Evolutionary conservation across 1,140 invertebrate species (phyloP).

Genomic region (Aleiodes sp.): DNA sequence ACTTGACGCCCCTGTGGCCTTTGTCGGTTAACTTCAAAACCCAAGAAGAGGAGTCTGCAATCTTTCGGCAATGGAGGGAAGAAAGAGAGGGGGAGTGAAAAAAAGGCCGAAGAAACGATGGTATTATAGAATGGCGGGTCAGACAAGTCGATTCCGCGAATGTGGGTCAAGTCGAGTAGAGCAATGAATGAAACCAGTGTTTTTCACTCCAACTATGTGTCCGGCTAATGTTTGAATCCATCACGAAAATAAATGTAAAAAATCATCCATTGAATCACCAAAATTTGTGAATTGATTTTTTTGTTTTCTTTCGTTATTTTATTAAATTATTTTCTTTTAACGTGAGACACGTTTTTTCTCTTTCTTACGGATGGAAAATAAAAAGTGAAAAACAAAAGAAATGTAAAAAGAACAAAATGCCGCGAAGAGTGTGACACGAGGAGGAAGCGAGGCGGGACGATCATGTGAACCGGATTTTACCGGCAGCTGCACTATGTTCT

Average conservation of each 20-base stretch:
- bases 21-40: constrained; percentile 38
- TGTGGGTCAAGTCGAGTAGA: constrained; percentile 44
- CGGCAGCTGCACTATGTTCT: constrained; percentile 32
- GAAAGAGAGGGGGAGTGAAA: neutral
- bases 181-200: constrained; percentile 50
- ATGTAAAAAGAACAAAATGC: constrained; percentile 6
- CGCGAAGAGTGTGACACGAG: constrained; percentile 12
- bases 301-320: neutral
- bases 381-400: neutral
- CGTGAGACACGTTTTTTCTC: neutral
- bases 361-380: neutral
- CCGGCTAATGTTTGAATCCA: constrained; percentile 11
- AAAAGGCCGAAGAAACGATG: neutral
- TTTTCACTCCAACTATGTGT: constrained; percentile 28
- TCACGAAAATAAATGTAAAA: neutral
- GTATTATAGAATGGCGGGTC: neutral
- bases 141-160: constrained; percentile 46
- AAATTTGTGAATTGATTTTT: constrained; percentile 10
- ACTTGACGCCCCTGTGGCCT: constrained; percentile 19
- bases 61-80: constrained; percentile 21
- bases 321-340: too few species aligned
- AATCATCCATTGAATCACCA: neutral
- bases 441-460: constrained; percentile 27
- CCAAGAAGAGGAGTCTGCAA: constrained; percentile 17
- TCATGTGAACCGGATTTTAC: constrained; percentile 56